phyloP scores from a whole-genome alignment of 2,113 vertebrate species.

The Xenotilapia flavipinnis region DNA sequence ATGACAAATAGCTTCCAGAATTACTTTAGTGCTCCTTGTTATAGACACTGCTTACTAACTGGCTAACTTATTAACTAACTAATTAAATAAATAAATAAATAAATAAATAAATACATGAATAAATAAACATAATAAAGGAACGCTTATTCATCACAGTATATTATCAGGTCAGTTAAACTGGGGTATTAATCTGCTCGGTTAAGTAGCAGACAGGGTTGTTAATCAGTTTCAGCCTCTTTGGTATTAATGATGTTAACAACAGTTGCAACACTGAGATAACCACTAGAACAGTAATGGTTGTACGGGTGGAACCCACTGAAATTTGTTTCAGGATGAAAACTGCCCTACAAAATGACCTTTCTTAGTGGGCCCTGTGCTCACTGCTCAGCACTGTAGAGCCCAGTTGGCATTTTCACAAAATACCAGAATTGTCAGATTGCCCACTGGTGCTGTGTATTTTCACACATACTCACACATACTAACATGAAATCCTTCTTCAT shows the following conservation, averaged over 20 bases:
- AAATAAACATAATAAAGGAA: neutral
- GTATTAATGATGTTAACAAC: neutral
- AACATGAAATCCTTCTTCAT: neutral
- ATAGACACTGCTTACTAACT: neutral
- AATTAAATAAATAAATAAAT: neutral
- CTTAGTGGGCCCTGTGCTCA: neutral
- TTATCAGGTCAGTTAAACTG: neutral
- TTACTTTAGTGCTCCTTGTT: neutral
- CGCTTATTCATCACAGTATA: neutral
- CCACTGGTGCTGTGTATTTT: neutral
- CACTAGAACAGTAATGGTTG: neutral
- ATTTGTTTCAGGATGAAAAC: neutral
- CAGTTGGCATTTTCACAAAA: neutral
- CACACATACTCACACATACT: neutral
- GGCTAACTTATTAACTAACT: neutral
- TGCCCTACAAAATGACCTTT: neutral
- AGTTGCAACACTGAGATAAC: neutral
- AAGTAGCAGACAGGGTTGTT: neutral
- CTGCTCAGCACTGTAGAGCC: neutral
- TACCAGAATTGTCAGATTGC: neutral
- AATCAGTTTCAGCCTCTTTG: neutral
- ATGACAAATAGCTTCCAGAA: neutral
- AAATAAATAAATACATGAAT: neutral
- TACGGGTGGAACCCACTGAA: neutral
- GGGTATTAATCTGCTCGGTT: neutral